Evolutionary conservation across 2,113 vertebrate species (phyloP), one percentile per base, ranked within the genome.

Genomic region (Oostethus manadensis): DNA sequence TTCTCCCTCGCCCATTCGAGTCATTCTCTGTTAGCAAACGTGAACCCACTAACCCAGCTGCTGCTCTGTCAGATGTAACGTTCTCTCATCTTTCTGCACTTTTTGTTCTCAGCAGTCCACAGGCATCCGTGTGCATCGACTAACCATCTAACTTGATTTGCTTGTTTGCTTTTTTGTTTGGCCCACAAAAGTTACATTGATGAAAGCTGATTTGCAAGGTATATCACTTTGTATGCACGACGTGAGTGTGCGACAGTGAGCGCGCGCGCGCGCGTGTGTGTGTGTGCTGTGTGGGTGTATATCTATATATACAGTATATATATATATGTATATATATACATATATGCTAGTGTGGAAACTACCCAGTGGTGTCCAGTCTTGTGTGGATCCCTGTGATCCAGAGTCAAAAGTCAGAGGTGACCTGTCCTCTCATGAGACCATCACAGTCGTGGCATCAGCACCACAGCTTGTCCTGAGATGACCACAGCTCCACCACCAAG

Each of bases 181-280:
- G 94, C 94, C 91, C 92, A 92, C 96, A 96, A 96, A 90, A 98
- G 95, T 99, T 94, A 92, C 97, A 94, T 96, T 98, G 97, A 97
- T 94, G 97, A 99, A 97, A 98, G 97, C 97, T 98, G 94, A 98
- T 93, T 95, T 98, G 95, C 93, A 99, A 99, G 97, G 97, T 99
- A 99, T 93, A 96, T 93, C 91, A 91, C 78, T 90, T 85, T 86
- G 77, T 92, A 85, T 94, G 76, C 93, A 91, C 94, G 87, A 14
- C 13, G 38, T 86, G 68, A 92, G 13, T 91, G 69, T 35, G 64
- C 75, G 67, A 74, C 44, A 44, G 64, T 64, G 58, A 50, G 60
- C 50, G 55, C 9, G 26, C 8, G 60, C 48, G 42, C 4, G 60
- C 0, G 66, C 0, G 40, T 4, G 42, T 2, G 51, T 0, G 51